A percentile compares a stretch with the other conserved stretches of the same genome.
Evolutionary conservation across 2,797 vertebrate genomes (phyloP).

Genomic region (Catamblyrhynchus diadema): DNA sequence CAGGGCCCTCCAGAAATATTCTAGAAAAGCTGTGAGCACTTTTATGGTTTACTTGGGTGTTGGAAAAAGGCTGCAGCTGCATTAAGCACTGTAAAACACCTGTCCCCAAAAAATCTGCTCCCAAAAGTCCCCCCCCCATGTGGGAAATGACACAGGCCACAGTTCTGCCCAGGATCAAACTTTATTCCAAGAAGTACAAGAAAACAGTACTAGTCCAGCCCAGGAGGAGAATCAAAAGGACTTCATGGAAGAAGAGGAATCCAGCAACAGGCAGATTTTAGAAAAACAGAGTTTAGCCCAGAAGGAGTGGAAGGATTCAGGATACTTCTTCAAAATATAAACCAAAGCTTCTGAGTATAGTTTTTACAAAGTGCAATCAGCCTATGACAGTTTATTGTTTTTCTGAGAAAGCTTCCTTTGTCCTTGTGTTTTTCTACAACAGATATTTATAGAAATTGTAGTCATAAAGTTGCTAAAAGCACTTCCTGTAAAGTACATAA

Average conservation of each 20-base stretch:
- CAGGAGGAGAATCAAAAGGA: neutral
- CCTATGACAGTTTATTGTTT: neutral
- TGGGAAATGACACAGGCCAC: neutral
- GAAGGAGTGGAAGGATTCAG: neutral
- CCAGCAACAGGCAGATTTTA: neutral
- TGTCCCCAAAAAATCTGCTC: neutral
- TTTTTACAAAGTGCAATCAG: neutral
- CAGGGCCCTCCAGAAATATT: neutral
- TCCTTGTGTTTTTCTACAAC: neutral
- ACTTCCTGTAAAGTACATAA: slow-evolving; percentile 41
- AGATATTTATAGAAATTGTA: slow-evolving; percentile 1
- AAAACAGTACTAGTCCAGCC: neutral
- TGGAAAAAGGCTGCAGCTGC: neutral
- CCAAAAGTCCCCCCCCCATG: neutral
- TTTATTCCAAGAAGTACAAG: neutral
- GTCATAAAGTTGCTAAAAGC: slow-evolving; percentile 8
- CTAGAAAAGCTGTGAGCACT: neutral
- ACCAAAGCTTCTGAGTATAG: neutral
- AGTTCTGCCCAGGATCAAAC: neutral
- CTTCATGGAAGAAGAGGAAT: neutral
- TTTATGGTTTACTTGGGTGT: neutral
- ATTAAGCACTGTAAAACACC: neutral
- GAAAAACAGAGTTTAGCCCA: neutral
- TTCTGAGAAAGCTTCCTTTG: slow-evolving; percentile 6
- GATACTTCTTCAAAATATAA: neutral